Percentiles rank a stretch among this genome's conserved stretches.
phyloP scores from a whole-genome alignment of 64 coral and sea anemone species.

The Montipora capricornis region DNA sequence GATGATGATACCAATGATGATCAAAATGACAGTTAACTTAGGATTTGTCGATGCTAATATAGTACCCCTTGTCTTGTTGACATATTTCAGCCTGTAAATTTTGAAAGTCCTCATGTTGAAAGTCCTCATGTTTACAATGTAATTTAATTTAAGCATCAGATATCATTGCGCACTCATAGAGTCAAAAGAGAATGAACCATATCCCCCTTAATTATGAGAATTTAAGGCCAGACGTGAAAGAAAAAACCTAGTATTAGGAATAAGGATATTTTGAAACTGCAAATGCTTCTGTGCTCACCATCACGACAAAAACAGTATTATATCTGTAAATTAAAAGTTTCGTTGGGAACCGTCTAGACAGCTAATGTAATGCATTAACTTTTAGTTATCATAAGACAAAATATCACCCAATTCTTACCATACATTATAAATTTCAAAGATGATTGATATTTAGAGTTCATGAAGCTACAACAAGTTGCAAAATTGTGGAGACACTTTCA shows the following conservation, averaged over 20 bases:
- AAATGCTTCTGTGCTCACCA: background rate
- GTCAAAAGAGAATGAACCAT: too few relatives aligned
- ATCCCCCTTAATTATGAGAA: too few relatives aligned
- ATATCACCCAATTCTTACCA: background rate
- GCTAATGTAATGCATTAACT: background rate
- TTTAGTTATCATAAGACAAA: background rate
- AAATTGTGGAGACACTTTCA: too few relatives aligned
- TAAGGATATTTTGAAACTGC: background rate
- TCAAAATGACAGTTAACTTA: conserved; percentile 19
- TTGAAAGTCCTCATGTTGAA: too few relatives aligned
- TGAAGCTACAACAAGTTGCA: too few relatives aligned
- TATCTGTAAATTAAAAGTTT: background rate
- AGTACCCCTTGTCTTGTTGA: too few relatives aligned
- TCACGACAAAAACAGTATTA: background rate
- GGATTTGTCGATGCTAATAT: background rate
- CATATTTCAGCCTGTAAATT: background rate
- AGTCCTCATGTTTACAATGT: too few relatives aligned
- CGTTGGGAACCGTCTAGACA: background rate
- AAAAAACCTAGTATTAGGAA: conserved; percentile 9
- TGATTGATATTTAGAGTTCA: background rate
- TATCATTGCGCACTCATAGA: conserved; percentile 34
- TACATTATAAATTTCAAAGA: background rate
- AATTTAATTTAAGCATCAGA: conserved; percentile 2
- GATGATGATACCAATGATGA: conserved; percentile 1
- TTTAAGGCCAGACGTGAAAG: background rate